Evolutionary conservation across 2,888 invertebrate genomes (phyloP).

Genomic region (Limnephilus marmoratus): DNA sequence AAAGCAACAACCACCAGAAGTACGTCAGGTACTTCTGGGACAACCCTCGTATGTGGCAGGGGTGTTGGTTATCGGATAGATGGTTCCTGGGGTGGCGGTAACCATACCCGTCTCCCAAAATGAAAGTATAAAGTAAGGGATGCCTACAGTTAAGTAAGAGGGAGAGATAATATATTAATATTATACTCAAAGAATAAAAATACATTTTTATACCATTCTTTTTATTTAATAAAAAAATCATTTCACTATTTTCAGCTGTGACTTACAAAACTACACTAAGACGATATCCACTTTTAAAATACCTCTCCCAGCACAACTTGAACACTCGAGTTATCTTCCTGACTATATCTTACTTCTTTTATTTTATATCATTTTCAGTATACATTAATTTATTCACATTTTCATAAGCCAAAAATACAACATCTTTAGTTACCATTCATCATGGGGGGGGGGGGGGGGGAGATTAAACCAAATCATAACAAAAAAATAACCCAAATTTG

Average conservation of each 20-base stretch:
- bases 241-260: slow-evolving; percentile 46
- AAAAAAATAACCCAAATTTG: neutral
- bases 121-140: neutral
- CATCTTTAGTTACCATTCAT: neutral
- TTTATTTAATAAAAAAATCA: slow-evolving; percentile 57
- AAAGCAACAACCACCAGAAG: too few relatives aligned
- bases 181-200: slow-evolving; percentile 1
- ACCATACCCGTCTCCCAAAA: too few relatives aligned
- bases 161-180: neutral
- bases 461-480: neutral
- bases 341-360: slow-evolving; percentile 26
- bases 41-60: too few relatives aligned
- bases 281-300: slow-evolving; percentile 43
- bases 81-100: too few relatives aligned
- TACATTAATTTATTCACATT: slow-evolving; percentile 40
- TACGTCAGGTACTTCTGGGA: too few relatives aligned
- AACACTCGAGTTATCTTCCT: neutral
- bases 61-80: too few relatives aligned
- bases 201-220: slow-evolving; percentile 26
- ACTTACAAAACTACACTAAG: slow-evolving; percentile 56
- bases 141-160: neutral
- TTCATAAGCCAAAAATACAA: slow-evolving; percentile 46
- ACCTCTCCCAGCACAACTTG: neutral
- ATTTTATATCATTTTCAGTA: slow-evolving; percentile 33
- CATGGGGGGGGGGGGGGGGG: neutral